Percentiles rank a stretch among this genome's conserved stretches.
Evolutionary conservation across 35 echinoderm and acorn worm species (phyloP).

Genomic region (Lytechinus pictus): DNA sequence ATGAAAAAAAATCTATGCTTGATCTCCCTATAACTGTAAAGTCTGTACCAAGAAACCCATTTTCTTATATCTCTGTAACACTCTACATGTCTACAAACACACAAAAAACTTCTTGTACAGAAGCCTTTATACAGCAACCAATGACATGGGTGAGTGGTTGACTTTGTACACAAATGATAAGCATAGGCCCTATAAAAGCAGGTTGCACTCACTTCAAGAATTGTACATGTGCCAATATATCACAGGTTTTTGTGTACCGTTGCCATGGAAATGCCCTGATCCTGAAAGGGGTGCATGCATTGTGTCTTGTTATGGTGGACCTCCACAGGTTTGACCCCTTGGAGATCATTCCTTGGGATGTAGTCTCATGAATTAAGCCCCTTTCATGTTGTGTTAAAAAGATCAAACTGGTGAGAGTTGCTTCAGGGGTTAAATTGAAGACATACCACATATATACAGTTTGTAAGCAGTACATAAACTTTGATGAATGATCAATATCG

Average conservation of each 20-base stretch:
- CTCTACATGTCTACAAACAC: not conserved
- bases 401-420: too few species aligned
- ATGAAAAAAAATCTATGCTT: not conserved
- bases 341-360: not conserved
- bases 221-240: slow-evolving; percentile 22
- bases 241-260: slow-evolving; percentile 17
- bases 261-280: slow-evolving; percentile 9
- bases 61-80: not conserved
- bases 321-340: slow-evolving; percentile 37
- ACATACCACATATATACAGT: too few species aligned
- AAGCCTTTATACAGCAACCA: not conserved
- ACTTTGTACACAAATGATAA: not conserved
- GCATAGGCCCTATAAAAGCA: not conserved
- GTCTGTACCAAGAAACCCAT: not conserved
- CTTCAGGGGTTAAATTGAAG: too few species aligned
- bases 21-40: not conserved
- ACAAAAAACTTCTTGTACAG: not conserved
- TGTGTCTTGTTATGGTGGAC: slow-evolving; percentile 14
- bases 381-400: not conserved
- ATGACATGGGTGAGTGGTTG: not conserved
- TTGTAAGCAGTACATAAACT: too few species aligned
- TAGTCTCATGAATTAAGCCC: not conserved
- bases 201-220: not conserved
- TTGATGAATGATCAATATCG: too few species aligned
- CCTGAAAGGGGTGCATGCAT: slow-evolving; percentile 14